Percentiles rank a stretch among this genome's conserved stretches.
Conservation (phyloP, 2,888 invertebrate genomes). For the Morpho deidamia region DNA sequence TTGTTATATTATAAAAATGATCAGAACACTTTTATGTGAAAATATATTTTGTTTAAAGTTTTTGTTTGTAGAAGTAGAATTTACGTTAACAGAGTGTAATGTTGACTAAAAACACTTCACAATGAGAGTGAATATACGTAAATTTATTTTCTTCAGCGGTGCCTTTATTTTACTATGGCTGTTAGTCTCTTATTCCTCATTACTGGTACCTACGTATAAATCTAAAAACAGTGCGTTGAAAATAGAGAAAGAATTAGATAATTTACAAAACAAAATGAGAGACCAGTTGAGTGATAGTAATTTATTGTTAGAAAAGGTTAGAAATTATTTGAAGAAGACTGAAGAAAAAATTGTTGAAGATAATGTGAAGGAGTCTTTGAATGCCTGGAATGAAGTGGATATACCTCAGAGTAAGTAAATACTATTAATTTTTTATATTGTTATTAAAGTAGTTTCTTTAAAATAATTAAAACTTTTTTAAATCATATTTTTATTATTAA, state of each 20-base stretch:
- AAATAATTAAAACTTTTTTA: too few relatives aligned
- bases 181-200: conserved; percentile 45
- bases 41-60: conserved; percentile 6
- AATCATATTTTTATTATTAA: too few relatives aligned
- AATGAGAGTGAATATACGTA: conserved; percentile 63
- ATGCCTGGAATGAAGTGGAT: conserved; percentile 21
- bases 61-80: background rate
- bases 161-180: conserved; percentile 48
- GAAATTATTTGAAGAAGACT: conserved; percentile 36
- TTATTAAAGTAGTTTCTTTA: background rate
- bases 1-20: background rate
- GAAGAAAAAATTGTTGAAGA: conserved; percentile 22
- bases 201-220: conserved; percentile 35
- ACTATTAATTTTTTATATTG: background rate
- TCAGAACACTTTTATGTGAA: background rate
- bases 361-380: conserved; percentile 7
- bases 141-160: conserved; percentile 39
- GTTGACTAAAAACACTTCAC: conserved; percentile 25
- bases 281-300: conserved; percentile 48
- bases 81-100: background rate
- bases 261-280: conserved; percentile 43
- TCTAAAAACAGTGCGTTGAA: conserved; percentile 30
- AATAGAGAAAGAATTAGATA: conserved; percentile 44
- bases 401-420: conserved; percentile 31
- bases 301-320: conserved; percentile 43